A percentile compares a stretch with the other conserved stretches of the same genome.
phyloP scores from a whole-genome alignment of 2,797 vertebrate species.

The Sebastes diaconus region DNA sequence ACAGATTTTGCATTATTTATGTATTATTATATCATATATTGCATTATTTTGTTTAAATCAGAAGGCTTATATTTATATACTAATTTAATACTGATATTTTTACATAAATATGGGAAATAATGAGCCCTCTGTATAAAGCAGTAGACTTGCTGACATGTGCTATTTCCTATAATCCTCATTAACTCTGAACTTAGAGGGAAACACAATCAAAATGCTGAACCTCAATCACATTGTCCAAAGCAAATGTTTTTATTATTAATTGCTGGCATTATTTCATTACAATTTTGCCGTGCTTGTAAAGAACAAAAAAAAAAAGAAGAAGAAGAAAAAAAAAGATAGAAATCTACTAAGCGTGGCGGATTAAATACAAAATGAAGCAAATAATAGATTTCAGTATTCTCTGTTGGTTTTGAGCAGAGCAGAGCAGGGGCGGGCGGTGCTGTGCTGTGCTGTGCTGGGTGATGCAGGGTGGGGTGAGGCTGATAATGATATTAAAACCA shows the following conservation, averaged over 20 bases:
- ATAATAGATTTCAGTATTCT: constrained; percentile 85
- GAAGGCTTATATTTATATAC: not conserved
- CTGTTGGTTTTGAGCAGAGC: constrained; percentile 64
- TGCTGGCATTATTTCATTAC: constrained; percentile 48
- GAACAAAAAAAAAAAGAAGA: not conserved
- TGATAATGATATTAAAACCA: constrained; percentile 88
- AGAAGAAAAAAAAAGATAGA: constrained; percentile 40
- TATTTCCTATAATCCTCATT: not conserved
- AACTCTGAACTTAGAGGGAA: not conserved
- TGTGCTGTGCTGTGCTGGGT: constrained; percentile 51
- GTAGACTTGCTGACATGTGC: not conserved
- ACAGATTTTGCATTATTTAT: not conserved
- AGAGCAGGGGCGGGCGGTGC: constrained; percentile 22
- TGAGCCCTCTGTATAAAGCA: not conserved
- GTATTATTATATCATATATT: too few species aligned
- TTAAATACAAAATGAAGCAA: constrained; percentile 82
- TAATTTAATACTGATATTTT: not conserved
- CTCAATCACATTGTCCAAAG: not conserved
- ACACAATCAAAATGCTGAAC: constrained; percentile 13
- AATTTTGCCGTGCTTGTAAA: constrained; percentile 15
- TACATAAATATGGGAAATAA: not conserved
- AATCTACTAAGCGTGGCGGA: constrained; percentile 58
- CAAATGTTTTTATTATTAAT: constrained; percentile 44
- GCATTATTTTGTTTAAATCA: not conserved
- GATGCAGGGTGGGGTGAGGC: constrained; percentile 71